These are phyloP conservation scores for Dunckerocampus dactyliophorus DNA, from an alignment of 2,113 vertebrate species.

Conservation along the genomic window DNA sequence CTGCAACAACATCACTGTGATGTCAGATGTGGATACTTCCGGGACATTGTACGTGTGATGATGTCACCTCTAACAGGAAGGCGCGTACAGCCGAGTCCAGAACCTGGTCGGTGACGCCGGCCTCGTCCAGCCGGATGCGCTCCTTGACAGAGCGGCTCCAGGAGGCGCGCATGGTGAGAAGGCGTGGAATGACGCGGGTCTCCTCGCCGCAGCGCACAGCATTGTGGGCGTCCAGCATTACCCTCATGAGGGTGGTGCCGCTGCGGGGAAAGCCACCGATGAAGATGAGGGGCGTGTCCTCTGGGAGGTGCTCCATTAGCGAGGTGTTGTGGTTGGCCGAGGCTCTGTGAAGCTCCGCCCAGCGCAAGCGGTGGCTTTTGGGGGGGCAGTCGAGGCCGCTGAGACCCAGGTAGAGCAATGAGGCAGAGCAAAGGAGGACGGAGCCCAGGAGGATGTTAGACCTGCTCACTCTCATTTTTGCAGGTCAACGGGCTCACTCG, in stretches of 20 bases:
- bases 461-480: conserved; percentile 52
- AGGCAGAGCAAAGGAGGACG: conserved; percentile 82
- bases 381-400: conserved; percentile 87
- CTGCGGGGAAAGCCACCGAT: conserved; percentile 90
- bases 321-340: conserved; percentile 43
- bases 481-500: too few species aligned
- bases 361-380: conserved; percentile 74
- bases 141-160: conserved; percentile 91
- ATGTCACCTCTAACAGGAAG: conserved; percentile 70
- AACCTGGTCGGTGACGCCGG: conserved; percentile 89
- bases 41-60: background rate
- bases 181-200: conserved; percentile 87
- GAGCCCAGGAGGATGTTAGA: conserved; percentile 77
- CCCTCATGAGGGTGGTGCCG: conserved; percentile 90
- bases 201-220: conserved; percentile 87
- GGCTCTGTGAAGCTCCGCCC: conserved; percentile 53
- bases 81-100: conserved; percentile 88
- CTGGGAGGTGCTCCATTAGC: conserved; percentile 60
- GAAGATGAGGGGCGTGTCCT: conserved; percentile 91
- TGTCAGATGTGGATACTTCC: background rate
- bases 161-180: conserved; percentile 87
- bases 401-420: conserved; percentile 86
- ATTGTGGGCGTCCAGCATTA: conserved; percentile 89
- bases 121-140: conserved; percentile 87
- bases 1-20: conserved; percentile 57